phyloP scores from a whole-genome alignment of 1,140 invertebrate genomes.

The Nephila pilipes region DNA sequence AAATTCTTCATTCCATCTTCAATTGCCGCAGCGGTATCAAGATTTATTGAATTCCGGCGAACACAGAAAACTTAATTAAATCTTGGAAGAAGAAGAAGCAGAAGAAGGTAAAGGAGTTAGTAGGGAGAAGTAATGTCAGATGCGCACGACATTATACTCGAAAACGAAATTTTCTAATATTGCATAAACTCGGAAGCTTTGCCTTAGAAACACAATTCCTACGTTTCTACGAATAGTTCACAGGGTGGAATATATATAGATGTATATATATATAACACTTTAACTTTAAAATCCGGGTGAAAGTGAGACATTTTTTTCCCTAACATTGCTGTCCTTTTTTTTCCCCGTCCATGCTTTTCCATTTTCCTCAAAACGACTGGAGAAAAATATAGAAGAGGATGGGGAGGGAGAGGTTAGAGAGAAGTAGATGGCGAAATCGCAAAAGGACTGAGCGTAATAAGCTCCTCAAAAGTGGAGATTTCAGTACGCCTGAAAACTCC shows the following conservation, averaged over 20 bases:
- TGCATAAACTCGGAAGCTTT: slow-evolving; percentile 38
- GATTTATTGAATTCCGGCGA: slow-evolving; percentile 16
- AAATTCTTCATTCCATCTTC: slow-evolving; percentile 29
- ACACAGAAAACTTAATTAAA: slow-evolving; percentile 54
- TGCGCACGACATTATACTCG: slow-evolving; percentile 27
- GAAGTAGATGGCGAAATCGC: neutral
- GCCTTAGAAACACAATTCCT: slow-evolving; percentile 54
- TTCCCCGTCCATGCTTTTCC: neutral
- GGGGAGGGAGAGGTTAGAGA: neutral
- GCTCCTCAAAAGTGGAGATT: slow-evolving; percentile 59
- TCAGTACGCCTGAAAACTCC: slow-evolving; percentile 62
- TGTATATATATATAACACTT: slow-evolving; percentile 14
- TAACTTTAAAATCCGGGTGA: slow-evolving; percentile 38
- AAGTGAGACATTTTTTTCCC: neutral
- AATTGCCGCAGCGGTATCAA: slow-evolving; percentile 10
- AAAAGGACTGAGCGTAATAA: slow-evolving; percentile 68
- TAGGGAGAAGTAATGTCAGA: slow-evolving; percentile 12
- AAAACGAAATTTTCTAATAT: slow-evolving; percentile 54
- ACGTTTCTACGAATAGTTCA: neutral
- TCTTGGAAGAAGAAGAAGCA: neutral
- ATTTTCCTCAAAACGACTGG: neutral
- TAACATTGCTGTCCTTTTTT: neutral
- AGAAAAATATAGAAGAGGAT: neutral
- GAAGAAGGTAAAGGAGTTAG: neutral
- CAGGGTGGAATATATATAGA: no score